Conservation (phyloP, 2,113 vertebrate genomes). For the Anarrhichthys ocellatus region DNA sequence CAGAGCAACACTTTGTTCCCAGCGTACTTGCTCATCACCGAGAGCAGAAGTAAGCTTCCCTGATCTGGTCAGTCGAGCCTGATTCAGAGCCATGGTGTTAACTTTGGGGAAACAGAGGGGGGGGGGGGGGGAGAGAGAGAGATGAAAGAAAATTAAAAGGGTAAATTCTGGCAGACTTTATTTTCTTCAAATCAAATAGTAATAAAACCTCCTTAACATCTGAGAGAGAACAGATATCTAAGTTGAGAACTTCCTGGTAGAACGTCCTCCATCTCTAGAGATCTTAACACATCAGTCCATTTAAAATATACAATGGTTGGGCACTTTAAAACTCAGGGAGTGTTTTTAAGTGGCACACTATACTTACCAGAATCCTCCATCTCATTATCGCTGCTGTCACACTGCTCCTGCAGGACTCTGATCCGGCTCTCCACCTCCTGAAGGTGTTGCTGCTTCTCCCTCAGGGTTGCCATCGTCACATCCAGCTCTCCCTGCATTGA, state of each 20-base stretch:
- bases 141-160: not conserved
- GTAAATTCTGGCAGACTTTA: not conserved
- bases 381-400: slow-evolving; percentile 84
- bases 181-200: not conserved
- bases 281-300: not conserved
- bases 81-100: slow-evolving; percentile 85
- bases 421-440: slow-evolving; percentile 86
- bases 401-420: slow-evolving; percentile 84
- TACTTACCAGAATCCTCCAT: slow-evolving; percentile 85
- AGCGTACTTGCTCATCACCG: slow-evolving; percentile 88
- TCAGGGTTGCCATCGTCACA: slow-evolving; percentile 83
- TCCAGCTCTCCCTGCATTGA: slow-evolving; percentile 85
- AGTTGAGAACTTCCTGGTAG: not conserved
- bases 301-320: not conserved
- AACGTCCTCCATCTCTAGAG: not conserved
- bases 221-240: not conserved
- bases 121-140: not conserved
- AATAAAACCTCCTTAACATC: not conserved
- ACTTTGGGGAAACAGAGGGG: slow-evolving; percentile 64
- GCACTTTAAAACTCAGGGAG: not conserved
- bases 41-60: slow-evolving; percentile 86
- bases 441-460: slow-evolving; percentile 84
- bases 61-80: slow-evolving; percentile 83
- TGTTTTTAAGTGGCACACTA: not conserved
- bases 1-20: slow-evolving; percentile 85